phyloP scores from a whole-genome alignment of 2,797 vertebrate genomes.

The Hipposideros larvatus region DNA sequence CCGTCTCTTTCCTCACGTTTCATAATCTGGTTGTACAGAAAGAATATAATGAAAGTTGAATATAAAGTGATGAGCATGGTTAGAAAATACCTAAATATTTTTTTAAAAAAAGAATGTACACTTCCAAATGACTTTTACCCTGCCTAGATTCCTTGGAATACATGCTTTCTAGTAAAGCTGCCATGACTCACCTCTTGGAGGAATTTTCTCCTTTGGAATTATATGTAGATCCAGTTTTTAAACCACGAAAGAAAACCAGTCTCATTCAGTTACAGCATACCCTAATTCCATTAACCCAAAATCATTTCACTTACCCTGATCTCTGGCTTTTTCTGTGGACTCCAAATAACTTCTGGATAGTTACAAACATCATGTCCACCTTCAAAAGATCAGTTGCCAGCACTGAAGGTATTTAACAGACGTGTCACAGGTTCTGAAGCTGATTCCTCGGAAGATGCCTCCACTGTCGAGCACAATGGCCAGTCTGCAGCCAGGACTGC shows the following conservation, averaged over 20 bases:
- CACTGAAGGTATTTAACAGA: neutral
- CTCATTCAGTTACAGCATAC: neutral
- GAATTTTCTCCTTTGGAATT: neutral
- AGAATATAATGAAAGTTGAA: neutral
- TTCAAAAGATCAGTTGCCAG: neutral
- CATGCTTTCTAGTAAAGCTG: neutral
- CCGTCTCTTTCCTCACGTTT: neutral
- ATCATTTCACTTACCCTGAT: neutral
- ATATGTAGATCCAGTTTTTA: slow-evolving; percentile 18
- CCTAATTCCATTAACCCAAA: slow-evolving; percentile 30
- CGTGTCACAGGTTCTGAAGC: neutral
- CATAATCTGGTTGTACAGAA: neutral
- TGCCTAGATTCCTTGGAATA: neutral
- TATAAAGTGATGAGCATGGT: neutral
- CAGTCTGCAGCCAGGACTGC: neutral
- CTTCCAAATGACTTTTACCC: neutral
- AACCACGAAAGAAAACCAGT: slow-evolving; percentile 16
- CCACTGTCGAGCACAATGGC: neutral
- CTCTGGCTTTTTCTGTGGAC: neutral
- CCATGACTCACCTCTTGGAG: neutral
- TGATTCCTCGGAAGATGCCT: neutral
- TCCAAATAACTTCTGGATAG: neutral
- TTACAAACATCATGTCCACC: neutral
- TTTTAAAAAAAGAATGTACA: neutral
- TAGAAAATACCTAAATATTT: neutral